Percentiles rank a stretch among this genome's conserved stretches.
Conservation (phyloP, 1,140 invertebrate genomes). For the Muscidifurax raptorellus region DNA sequence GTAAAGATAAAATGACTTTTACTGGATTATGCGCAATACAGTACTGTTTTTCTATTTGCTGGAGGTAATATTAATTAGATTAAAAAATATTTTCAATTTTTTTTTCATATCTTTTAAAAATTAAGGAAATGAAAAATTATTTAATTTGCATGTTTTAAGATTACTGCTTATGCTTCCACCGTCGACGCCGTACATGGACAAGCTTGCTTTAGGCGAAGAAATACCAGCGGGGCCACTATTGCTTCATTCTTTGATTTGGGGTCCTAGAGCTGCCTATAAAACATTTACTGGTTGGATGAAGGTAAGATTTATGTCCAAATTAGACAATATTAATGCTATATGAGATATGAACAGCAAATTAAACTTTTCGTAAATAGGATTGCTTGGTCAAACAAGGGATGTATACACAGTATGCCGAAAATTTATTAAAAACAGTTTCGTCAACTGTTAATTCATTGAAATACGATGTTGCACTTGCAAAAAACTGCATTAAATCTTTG, state of each 20-base stretch:
- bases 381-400: constrained; percentile 93
- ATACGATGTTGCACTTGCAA: constrained; percentile 84
- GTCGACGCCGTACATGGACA: constrained; percentile 90
- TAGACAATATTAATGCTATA: constrained; percentile 9
- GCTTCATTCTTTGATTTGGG: constrained; percentile 86
- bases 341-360: background rate
- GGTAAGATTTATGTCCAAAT: constrained; percentile 60
- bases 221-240: constrained; percentile 78
- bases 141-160: constrained; percentile 65
- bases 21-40: constrained; percentile 89
- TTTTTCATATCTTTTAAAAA: too few species aligned
- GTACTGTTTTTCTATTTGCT: constrained; percentile 92
- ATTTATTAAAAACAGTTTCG: constrained; percentile 82
- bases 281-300: constrained; percentile 82
- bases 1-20: constrained; percentile 78
- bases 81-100: constrained; percentile 3
- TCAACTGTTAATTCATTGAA: constrained; percentile 80
- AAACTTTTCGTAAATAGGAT: constrained; percentile 76
- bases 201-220: constrained; percentile 80
- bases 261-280: constrained; percentile 80
- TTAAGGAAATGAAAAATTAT: constrained; percentile 21
- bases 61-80: constrained; percentile 78
- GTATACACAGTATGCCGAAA: constrained; percentile 88
- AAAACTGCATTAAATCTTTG: constrained; percentile 81
- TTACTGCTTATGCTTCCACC: constrained; percentile 89